Evolutionary conservation across 2,888 invertebrate genomes (phyloP).

Genomic region (Drepana falcataria): DNA sequence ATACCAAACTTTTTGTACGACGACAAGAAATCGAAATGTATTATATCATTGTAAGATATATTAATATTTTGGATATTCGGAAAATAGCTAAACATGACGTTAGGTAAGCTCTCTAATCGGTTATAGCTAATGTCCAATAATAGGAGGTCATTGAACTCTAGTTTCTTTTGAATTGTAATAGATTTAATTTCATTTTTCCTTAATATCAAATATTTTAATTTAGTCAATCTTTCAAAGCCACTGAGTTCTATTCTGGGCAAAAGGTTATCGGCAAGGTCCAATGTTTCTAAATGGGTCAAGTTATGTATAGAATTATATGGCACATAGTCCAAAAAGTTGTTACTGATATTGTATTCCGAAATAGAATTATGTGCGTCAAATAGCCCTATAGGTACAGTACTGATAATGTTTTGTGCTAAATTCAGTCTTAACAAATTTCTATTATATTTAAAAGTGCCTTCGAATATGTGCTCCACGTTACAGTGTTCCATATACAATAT

Average conservation of each 20-base stretch:
- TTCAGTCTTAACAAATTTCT: conserved; percentile 86
- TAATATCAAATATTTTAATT: conserved; percentile 58
- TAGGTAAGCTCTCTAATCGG: conserved; percentile 51
- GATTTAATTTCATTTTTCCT: conserved; percentile 66
- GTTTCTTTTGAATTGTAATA: conserved; percentile 53
- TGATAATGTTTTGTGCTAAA: conserved; percentile 85
- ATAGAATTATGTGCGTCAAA: conserved; percentile 84
- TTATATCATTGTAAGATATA: conserved; percentile 62
- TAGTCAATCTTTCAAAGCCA: conserved; percentile 58
- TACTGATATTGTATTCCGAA: conserved; percentile 85
- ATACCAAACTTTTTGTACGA: conserved; percentile 44
- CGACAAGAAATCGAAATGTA: conserved; percentile 57
- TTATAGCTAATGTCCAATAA: conserved; percentile 65
- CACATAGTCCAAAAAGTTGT: conserved; percentile 85
- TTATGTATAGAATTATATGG: conserved; percentile 88
- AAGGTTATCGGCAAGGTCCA: conserved; percentile 84
- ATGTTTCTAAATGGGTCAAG: conserved; percentile 84
- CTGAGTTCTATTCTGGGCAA: conserved; percentile 85
- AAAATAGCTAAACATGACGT: conserved; percentile 57
- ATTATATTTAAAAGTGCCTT: conserved; percentile 85
- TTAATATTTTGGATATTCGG: conserved; percentile 67
- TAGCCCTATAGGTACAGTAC: conserved; percentile 81
- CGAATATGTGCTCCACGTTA: conserved; percentile 82
- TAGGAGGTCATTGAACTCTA: conserved; percentile 51
- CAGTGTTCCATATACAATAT: conserved; percentile 84